phyloP scores from a whole-genome alignment of 2,113 vertebrate species.

The Melanerpes formicivorus region DNA sequence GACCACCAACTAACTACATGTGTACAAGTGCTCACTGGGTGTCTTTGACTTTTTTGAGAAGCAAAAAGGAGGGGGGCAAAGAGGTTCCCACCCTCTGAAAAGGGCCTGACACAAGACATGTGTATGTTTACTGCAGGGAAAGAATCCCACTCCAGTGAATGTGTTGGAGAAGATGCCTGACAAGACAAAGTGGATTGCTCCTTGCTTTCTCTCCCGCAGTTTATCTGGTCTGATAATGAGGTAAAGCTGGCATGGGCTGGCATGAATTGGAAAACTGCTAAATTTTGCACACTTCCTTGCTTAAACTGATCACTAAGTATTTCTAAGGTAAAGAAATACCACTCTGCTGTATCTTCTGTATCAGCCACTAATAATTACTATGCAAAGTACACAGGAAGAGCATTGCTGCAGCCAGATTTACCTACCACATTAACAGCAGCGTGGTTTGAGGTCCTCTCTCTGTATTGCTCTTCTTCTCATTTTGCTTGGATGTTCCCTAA shows the following conservation, averaged over 20 bases:
- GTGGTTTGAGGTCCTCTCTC: accelerated
- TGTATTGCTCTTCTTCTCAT: background rate
- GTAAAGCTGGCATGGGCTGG: background rate
- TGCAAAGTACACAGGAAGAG: background rate
- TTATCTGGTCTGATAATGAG: constrained; percentile 1
- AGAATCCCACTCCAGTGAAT: background rate
- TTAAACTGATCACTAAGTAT: background rate
- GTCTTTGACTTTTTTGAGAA: constrained; percentile 9
- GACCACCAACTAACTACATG: constrained; percentile 54
- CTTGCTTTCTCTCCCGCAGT: background rate
- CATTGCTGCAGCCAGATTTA: background rate
- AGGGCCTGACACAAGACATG: background rate
- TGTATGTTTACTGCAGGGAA: background rate
- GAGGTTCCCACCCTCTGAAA: constrained; percentile 30
- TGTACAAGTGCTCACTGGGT: background rate
- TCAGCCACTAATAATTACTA: accelerated
- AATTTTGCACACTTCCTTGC: background rate
- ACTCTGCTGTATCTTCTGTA: background rate
- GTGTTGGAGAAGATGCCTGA: constrained; percentile 7
- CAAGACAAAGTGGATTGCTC: background rate
- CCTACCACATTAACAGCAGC: background rate
- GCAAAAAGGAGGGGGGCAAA: background rate
- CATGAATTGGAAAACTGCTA: background rate
- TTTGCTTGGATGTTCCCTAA: background rate
- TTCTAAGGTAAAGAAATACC: background rate